Conservation (phyloP, 1,140 invertebrate genomes). For the Ips nitidus region DNA sequence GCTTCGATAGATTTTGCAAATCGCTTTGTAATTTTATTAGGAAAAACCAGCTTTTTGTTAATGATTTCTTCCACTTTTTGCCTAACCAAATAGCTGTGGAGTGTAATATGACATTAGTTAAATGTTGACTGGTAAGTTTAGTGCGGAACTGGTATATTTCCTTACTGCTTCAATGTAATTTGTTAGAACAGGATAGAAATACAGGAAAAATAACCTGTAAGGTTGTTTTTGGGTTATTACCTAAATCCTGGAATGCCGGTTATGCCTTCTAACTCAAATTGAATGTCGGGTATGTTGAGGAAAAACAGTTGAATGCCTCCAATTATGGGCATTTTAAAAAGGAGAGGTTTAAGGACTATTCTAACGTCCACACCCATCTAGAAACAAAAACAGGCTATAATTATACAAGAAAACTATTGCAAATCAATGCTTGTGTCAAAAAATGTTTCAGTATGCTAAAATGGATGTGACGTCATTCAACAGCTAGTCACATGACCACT, state of each 20-base stretch:
- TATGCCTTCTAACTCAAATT: slow-evolving; percentile 91
- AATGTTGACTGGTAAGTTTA: neutral
- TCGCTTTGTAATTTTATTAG: slow-evolving; percentile 86
- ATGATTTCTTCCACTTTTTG: slow-evolving; percentile 87
- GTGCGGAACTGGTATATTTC: too few species aligned
- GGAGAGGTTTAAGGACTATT: slow-evolving; percentile 90
- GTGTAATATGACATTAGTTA: neutral
- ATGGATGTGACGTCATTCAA: too few species aligned
- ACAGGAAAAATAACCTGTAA: neutral
- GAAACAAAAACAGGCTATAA: slow-evolving; percentile 13
- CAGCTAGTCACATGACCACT: too few species aligned
- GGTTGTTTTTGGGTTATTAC: slow-evolving; percentile 12
- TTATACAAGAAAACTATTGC: too few species aligned
- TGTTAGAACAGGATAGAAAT: neutral
- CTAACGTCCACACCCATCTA: slow-evolving; percentile 84
- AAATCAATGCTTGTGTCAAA: too few species aligned
- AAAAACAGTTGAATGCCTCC: slow-evolving; percentile 92
- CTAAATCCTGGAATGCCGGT: slow-evolving; percentile 89
- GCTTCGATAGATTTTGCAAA: slow-evolving; percentile 77
- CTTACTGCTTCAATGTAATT: too few species aligned
- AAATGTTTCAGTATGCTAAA: too few species aligned
- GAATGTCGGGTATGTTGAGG: slow-evolving; percentile 88
- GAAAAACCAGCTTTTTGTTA: slow-evolving; percentile 82
- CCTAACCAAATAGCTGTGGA: slow-evolving; percentile 76
- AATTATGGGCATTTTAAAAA: slow-evolving; percentile 81